phyloP scores from a whole-genome alignment of 2,113 vertebrate species.

The Clarias macrocephalus region DNA sequence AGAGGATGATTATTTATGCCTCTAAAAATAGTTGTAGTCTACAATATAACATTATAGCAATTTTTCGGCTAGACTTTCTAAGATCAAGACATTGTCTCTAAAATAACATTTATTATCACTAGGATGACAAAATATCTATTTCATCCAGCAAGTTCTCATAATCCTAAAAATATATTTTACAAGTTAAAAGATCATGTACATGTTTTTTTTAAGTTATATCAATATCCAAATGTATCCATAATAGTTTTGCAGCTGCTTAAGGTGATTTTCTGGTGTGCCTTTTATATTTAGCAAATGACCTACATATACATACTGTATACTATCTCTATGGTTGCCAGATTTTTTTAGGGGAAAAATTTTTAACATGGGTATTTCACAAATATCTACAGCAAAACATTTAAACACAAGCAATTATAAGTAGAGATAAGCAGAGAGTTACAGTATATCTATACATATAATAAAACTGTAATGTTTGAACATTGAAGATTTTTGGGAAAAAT shows the following conservation, averaged over 20 bases:
- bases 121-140: not conserved
- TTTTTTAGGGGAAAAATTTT: not conserved
- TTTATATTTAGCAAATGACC: not conserved
- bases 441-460: no score
- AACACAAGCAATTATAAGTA: not conserved
- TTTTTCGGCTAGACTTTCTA: not conserved
- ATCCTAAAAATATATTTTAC: not conserved
- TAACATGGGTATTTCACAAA: not conserved
- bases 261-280: not conserved
- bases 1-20: not conserved
- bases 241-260: no score
- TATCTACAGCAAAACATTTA: not conserved
- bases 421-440: not conserved
- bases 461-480: no score
- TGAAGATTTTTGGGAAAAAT: no score
- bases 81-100: not conserved
- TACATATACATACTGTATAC: not conserved
- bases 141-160: not conserved
- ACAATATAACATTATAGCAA: not conserved
- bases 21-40: not conserved
- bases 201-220: not conserved
- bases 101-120: not conserved
- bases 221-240: not conserved
- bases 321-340: not conserved
- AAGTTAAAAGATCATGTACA: not conserved